Percentiles rank a stretch among this genome's conserved stretches.
These are phyloP conservation scores for Slavum lentiscoides DNA, from an alignment of 2,888 invertebrate species.

Conservation along the genomic window DNA sequence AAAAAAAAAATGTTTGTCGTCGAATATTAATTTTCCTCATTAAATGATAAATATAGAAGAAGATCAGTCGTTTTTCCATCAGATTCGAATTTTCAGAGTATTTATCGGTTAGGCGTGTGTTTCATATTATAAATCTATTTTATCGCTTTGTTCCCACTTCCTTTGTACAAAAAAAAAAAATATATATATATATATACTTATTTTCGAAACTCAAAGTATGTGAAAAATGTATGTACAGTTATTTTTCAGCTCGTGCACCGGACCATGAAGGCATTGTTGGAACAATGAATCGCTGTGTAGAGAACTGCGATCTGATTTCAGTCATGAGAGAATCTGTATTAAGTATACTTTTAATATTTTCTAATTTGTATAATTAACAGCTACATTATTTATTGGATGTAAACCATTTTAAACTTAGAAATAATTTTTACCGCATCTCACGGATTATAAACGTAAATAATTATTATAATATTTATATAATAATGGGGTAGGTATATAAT, in stretches of 20 bases:
- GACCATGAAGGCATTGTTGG: slow-evolving; percentile 41
- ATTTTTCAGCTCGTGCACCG: slow-evolving; percentile 31
- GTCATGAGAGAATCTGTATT: slow-evolving; percentile 6
- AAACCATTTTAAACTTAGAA: background rate
- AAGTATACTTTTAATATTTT: background rate
- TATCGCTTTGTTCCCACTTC: slow-evolving; percentile 4
- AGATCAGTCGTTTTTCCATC: background rate
- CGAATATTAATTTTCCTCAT: too few relatives aligned
- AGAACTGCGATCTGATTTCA: background rate
- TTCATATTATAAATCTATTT: slow-evolving; percentile 26
- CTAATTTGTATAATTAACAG: background rate
- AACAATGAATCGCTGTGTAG: slow-evolving; percentile 18
- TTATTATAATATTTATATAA: background rate
- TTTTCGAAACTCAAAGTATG: slow-evolving; percentile 11
- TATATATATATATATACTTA: background rate
- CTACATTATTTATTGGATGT: background rate
- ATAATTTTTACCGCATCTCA: background rate
- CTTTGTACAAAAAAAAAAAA: background rate
- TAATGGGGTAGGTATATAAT: background rate
- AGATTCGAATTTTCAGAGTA: background rate
- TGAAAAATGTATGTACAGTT: slow-evolving; percentile 34
- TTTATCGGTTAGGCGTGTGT: background rate
- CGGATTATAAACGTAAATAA: background rate
- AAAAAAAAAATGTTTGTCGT: too few relatives aligned
- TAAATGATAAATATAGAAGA: too few relatives aligned